Percentiles rank a stretch among this genome's conserved stretches.
Evolutionary conservation across 2,888 invertebrate genomes (phyloP).

Genomic region (Strigamia transsilvanica): DNA sequence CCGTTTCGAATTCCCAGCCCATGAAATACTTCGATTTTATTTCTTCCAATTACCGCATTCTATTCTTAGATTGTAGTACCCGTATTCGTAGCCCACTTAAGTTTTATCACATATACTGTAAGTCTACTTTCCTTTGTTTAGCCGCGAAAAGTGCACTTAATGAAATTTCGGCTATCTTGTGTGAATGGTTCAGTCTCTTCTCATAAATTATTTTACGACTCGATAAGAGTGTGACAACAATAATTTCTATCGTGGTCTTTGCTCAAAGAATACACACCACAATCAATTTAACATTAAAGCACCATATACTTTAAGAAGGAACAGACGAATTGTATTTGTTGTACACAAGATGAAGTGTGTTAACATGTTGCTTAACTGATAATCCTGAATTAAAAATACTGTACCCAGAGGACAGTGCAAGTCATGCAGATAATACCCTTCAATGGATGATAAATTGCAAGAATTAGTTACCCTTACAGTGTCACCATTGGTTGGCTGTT

Average conservation of each 20-base stretch:
- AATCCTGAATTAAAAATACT: background rate
- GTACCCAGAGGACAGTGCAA: background rate
- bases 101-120: background rate
- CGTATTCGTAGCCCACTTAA: too few species aligned
- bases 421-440: constrained; percentile 12
- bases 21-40: too few species aligned
- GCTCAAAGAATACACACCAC: background rate
- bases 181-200: background rate
- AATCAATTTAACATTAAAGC: background rate
- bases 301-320: background rate
- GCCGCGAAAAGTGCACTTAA: background rate
- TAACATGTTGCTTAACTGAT: background rate
- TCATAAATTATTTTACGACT: constrained; percentile 10
- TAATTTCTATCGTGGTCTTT: background rate
- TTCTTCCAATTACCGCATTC: too few species aligned
- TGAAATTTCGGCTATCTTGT: background rate
- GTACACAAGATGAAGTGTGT: too few species aligned
- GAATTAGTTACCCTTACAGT: background rate
- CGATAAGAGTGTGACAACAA: background rate
- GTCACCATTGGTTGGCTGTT: background rate
- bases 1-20: too few species aligned
- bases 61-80: too few species aligned
- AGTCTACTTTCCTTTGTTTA: background rate
- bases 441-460: constrained; percentile 28
- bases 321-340: background rate